Percentiles rank a stretch among this genome's conserved stretches.
Evolutionary conservation across 2,888 invertebrate genomes (phyloP).

Genomic region (Chironomus tentans): DNA sequence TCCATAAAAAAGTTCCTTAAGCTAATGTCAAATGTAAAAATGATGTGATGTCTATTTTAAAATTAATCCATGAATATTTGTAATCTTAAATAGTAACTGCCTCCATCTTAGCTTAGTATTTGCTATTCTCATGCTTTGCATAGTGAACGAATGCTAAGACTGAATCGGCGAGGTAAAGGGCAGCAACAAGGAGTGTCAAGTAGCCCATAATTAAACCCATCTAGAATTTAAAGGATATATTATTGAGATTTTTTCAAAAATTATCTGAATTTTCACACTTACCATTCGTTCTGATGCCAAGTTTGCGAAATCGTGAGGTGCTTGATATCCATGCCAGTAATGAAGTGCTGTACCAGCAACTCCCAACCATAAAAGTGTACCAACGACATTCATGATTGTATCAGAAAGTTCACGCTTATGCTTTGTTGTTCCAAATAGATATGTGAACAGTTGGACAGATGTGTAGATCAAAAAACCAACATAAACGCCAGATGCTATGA

Average conservation of each 20-base stretch:
- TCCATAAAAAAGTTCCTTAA: too few relatives aligned
- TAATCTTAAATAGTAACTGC: too few relatives aligned
- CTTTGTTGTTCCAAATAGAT: constrained; percentile 65
- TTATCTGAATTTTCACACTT: neutral
- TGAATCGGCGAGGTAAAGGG: constrained; percentile 69
- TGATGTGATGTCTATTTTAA: too few relatives aligned
- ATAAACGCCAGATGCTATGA: constrained; percentile 77
- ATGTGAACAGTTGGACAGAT: constrained; percentile 62
- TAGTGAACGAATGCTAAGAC: constrained; percentile 66
- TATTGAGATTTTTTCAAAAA: neutral
- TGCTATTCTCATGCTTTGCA: constrained; percentile 49
- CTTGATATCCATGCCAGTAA: constrained; percentile 81
- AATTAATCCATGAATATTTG: too few relatives aligned
- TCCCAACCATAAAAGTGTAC: constrained; percentile 74
- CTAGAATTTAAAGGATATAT: constrained; percentile 37
- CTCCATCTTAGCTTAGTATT: neutral
- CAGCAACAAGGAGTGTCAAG: constrained; percentile 69
- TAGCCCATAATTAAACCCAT: constrained; percentile 74
- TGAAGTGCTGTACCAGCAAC: constrained; percentile 79
- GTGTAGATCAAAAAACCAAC: constrained; percentile 83
- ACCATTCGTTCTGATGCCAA: constrained; percentile 64
- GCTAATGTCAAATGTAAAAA: too few relatives aligned
- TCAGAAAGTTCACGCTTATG: constrained; percentile 72
- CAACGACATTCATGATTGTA: constrained; percentile 79
- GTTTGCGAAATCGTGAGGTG: constrained; percentile 65